These are phyloP conservation scores for Drosophila formosana DNA, from an alignment of 2,888 invertebrate species.

Conservation along the genomic window DNA sequence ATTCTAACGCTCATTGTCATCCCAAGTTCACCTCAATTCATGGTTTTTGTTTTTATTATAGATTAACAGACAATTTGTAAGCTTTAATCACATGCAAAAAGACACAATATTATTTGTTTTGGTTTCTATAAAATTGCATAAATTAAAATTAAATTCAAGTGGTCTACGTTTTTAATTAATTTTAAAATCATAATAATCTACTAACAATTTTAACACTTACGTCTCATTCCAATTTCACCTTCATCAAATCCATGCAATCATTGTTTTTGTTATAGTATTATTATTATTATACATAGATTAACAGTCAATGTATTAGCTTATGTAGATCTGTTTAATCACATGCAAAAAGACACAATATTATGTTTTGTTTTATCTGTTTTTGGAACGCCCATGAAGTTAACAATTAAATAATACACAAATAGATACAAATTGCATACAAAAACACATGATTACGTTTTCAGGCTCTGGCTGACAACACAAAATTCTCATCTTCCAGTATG, in stretches of 20 bases:
- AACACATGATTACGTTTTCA: slow-evolving; percentile 38
- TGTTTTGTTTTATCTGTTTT: slow-evolving; percentile 1
- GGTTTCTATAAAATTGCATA: too few relatives aligned
- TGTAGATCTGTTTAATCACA: slow-evolving; percentile 51
- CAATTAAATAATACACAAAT: slow-evolving; percentile 27
- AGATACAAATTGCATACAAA: slow-evolving; percentile 20
- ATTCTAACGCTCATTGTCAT: not conserved
- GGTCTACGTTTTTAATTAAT: slow-evolving; percentile 36
- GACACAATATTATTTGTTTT: too few relatives aligned
- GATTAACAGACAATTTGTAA: too few relatives aligned
- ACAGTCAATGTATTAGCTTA: slow-evolving; percentile 53
- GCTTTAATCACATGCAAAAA: too few relatives aligned
- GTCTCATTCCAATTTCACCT: not conserved
- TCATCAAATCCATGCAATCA: not conserved
- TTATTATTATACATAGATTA: slow-evolving; percentile 25
- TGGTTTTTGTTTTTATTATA: too few relatives aligned
- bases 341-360: slow-evolving; percentile 48
- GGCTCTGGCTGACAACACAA: slow-evolving; percentile 72
- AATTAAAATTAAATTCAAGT: too few relatives aligned
- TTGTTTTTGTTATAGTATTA: not conserved
- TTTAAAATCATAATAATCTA: slow-evolving; percentile 75
- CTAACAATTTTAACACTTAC: slow-evolving; percentile 39
- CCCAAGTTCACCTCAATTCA: not conserved
- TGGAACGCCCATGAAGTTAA: slow-evolving; percentile 44
- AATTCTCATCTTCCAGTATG: slow-evolving; percentile 83